phyloP scores from a whole-genome alignment of 2,888 invertebrate genomes.

The Lycaena phlaeas region DNA sequence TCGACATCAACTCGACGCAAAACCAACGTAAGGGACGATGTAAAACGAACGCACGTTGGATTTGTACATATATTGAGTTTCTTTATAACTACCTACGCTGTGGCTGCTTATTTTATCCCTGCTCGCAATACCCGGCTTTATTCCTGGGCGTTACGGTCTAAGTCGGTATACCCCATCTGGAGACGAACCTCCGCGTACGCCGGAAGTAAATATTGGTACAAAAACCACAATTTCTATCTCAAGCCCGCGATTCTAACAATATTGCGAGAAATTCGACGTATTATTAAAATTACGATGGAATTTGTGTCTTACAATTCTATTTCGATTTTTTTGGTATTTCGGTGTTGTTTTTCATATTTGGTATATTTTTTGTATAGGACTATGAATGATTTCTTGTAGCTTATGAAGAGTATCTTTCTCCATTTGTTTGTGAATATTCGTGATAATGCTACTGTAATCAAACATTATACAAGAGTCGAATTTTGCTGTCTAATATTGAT shows the following conservation, averaged over 20 bases:
- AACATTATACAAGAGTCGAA: too few species aligned
- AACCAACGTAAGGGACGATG: not conserved
- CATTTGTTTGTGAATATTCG: too few species aligned
- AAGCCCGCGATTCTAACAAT: not conserved
- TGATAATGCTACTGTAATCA: too few species aligned
- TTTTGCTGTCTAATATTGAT: too few species aligned
- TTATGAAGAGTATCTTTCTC: too few species aligned
- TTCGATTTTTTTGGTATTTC: not conserved
- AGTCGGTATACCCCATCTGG: not conserved
- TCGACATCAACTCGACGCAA: not conserved
- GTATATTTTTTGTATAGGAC: too few species aligned
- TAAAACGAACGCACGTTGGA: constrained; percentile 6
- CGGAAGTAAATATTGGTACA: constrained; percentile 4
- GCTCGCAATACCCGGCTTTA: not conserved
- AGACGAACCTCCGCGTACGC: not conserved
- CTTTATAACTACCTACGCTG: constrained; percentile 6
- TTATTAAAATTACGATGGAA: constrained; percentile 3
- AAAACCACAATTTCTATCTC: constrained; percentile 4
- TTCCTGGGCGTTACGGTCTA: not conserved
- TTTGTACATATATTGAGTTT: constrained; percentile 7
- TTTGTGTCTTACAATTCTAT: not conserved
- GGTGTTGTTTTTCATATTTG: too few species aligned
- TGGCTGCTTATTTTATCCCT: not conserved
- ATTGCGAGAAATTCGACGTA: constrained; percentile 3
- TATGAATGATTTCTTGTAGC: too few species aligned